These are phyloP conservation scores for Parnassius smintheus DNA, from an alignment of 2,888 invertebrate species.

Conservation along the genomic window DNA sequence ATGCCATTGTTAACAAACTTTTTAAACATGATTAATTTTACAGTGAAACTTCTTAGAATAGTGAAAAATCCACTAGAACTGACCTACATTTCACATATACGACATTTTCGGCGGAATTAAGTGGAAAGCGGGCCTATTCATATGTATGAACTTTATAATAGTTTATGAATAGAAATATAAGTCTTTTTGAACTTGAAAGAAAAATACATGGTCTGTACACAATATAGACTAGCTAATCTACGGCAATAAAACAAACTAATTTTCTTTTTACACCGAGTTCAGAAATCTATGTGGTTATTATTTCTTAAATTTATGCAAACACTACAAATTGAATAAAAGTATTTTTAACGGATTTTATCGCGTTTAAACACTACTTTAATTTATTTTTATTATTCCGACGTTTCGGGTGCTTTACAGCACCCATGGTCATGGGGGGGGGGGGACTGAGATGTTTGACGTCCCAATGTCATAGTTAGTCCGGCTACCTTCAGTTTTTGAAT, in stretches of 20 bases:
- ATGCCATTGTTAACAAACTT: conserved; percentile 11
- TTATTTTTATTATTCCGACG: too few relatives aligned
- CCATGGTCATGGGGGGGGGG: too few relatives aligned
- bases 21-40: conserved; percentile 23
- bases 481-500: too few relatives aligned
- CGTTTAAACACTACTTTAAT: too few relatives aligned
- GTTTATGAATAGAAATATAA: conserved; percentile 20
- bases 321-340: too few relatives aligned
- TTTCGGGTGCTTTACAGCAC: too few relatives aligned
- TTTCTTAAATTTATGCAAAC: too few relatives aligned
- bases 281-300: too few relatives aligned
- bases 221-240: background rate
- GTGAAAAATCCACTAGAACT: conserved; percentile 23
- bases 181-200: conserved; percentile 15
- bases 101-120: conserved; percentile 20
- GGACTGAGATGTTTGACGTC: too few relatives aligned
- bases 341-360: too few relatives aligned
- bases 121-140: conserved; percentile 21
- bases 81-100: conserved; percentile 21
- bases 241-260: conserved; percentile 4
- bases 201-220: background rate
- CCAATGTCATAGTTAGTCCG: too few relatives aligned
- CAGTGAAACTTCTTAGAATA: conserved; percentile 19
- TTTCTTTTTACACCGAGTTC: too few relatives aligned
- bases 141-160: conserved; percentile 20